phyloP scores from a whole-genome alignment of 2,797 vertebrate species.

The Chaenodraco wilsoni region DNA sequence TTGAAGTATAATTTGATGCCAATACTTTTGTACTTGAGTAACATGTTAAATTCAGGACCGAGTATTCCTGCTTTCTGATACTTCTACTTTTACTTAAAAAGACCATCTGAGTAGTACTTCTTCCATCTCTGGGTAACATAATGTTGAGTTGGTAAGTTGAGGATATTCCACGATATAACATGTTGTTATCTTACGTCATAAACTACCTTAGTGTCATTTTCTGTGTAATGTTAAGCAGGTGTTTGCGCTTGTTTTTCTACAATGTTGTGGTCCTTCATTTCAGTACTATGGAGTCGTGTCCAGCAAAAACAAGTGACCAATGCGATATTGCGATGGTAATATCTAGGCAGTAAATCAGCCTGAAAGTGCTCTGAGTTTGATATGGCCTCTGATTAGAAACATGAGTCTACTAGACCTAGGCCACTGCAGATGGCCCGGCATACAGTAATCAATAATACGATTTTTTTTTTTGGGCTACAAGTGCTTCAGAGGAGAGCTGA shows the following conservation, averaged over 20 bases:
- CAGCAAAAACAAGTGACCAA: not conserved
- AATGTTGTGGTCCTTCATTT: too few relatives aligned
- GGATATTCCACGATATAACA: not conserved
- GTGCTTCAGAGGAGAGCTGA: not conserved
- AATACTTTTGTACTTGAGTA: too few relatives aligned
- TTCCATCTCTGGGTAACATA: not conserved
- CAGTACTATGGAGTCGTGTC: not conserved
- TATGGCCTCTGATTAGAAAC: not conserved
- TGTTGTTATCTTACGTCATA: not conserved
- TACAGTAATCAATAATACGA: too few relatives aligned
- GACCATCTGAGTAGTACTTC: too few relatives aligned
- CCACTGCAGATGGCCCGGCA: not conserved
- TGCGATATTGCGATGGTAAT: not conserved
- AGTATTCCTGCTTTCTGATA: too few relatives aligned
- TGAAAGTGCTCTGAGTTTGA: not conserved
- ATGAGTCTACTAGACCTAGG: not conserved
- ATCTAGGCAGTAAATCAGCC: not conserved
- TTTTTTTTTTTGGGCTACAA: not conserved
- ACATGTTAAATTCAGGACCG: too few relatives aligned
- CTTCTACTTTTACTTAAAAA: too few relatives aligned
- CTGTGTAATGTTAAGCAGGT: slow-evolving; percentile 3
- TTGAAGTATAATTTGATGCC: too few relatives aligned
- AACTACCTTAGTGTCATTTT: not conserved
- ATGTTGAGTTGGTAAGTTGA: not conserved
- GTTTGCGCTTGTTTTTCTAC: not conserved